These are phyloP conservation scores for Serripes groenlandicus DNA, from an alignment of 2,888 invertebrate species.

Conservation along the genomic window DNA sequence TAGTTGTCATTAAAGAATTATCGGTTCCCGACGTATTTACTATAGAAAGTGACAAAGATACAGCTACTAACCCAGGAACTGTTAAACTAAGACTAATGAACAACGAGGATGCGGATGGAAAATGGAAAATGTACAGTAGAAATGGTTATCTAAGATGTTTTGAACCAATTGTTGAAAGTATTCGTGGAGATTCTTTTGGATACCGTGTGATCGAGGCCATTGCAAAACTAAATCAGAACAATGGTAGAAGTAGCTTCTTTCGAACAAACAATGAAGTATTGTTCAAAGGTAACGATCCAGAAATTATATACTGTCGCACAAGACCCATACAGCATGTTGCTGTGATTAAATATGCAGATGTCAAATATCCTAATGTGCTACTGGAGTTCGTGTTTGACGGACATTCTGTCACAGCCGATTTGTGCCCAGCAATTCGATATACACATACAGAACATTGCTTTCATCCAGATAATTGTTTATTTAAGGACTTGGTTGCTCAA, in stretches of 20 bases:
- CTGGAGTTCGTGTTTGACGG: neutral
- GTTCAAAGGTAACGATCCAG: neutral
- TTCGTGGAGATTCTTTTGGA: neutral
- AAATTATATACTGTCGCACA: neutral
- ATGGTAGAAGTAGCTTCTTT: neutral
- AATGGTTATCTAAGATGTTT: slow-evolving; percentile 9
- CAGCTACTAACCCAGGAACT: neutral
- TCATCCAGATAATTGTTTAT: neutral
- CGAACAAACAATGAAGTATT: neutral
- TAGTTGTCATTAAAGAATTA: slow-evolving; percentile 11
- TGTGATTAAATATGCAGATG: neutral
- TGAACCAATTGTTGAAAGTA: neutral
- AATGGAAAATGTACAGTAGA: neutral
- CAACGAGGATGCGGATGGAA: neutral
- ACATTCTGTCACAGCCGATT: neutral
- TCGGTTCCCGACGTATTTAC: slow-evolving; percentile 3
- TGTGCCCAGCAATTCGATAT: slow-evolving; percentile 14
- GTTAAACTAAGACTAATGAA: slow-evolving; percentile 2
- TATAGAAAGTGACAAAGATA: neutral
- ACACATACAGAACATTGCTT: neutral
- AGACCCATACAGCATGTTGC: neutral
- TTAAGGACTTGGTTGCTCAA: neutral
- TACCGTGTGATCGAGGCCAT: neutral
- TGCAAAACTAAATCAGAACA: neutral
- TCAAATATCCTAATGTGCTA: neutral